Conservation (phyloP, 92 coral and sea anemone genomes). For the Phenganax marumi region DNA sequence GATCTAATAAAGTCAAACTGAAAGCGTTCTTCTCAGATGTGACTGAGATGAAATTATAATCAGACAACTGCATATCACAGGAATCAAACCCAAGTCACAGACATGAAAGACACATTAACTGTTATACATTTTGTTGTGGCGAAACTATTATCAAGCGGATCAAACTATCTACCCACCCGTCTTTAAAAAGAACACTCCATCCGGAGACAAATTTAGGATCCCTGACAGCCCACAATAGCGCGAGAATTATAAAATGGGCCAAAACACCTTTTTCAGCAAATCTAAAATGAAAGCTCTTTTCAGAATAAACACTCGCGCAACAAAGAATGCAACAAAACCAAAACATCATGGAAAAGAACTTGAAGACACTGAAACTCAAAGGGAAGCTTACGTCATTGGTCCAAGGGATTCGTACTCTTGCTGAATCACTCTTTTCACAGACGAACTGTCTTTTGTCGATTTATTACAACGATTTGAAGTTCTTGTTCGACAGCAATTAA, state of each 20-base stretch:
- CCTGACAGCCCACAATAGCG: constrained; percentile 65
- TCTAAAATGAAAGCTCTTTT: constrained; percentile 25
- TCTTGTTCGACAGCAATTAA: neutral
- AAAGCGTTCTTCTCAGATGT: too few species aligned
- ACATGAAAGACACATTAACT: too few species aligned
- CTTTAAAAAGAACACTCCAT: constrained; percentile 64
- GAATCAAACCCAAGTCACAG: too few species aligned
- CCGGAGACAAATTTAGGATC: constrained; percentile 77
- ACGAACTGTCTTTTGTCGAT: constrained; percentile 43
- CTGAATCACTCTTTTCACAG: constrained; percentile 50
- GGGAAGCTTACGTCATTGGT: constrained; percentile 68
- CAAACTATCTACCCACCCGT: constrained; percentile 53
- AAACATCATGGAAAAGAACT: neutral
- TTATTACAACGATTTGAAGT: constrained; percentile 27
- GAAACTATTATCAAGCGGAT: neutral
- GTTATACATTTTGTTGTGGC: too few species aligned
- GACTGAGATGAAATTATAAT: too few species aligned
- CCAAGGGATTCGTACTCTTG: constrained; percentile 68
- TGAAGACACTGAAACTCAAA: neutral
- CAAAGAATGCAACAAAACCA: neutral
- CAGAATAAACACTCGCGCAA: neutral
- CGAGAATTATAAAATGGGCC: constrained; percentile 63
- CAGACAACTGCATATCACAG: too few species aligned
- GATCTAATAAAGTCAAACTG: too few species aligned
- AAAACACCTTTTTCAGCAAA: constrained; percentile 69